Evolutionary conservation across 2,888 invertebrate species (phyloP).

Genomic region (Adela reaumurella): DNA sequence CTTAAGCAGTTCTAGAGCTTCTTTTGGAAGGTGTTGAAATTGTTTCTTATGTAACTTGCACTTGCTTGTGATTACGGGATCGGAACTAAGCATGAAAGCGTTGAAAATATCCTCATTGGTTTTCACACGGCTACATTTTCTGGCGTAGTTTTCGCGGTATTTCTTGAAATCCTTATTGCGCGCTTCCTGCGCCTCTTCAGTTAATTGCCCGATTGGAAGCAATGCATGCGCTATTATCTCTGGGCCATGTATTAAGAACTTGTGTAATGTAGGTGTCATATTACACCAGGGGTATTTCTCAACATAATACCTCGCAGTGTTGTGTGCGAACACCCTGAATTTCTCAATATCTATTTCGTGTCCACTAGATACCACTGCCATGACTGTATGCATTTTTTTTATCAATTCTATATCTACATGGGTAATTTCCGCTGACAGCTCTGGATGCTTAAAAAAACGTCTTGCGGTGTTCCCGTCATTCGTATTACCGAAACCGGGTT

Average conservation of each 20-base stretch:
- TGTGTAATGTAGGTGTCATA: slow-evolving; percentile 3
- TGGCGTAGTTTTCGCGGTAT: slow-evolving; percentile 4
- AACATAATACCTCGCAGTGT: slow-evolving; percentile 2
- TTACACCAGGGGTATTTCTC: slow-evolving; percentile 2
- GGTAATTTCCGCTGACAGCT: too few species aligned
- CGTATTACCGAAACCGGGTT: slow-evolving; percentile 2
- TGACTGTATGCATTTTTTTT: too few species aligned
- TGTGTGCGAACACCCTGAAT: too few species aligned
- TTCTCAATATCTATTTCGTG: too few species aligned
- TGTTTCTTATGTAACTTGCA: too few species aligned
- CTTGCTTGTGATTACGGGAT: slow-evolving; percentile 6
- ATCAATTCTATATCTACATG: too few species aligned
- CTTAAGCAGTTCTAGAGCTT: too few species aligned
- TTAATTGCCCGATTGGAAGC: slow-evolving; percentile 2
- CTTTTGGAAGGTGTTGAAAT: too few species aligned
- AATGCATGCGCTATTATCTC: slow-evolving; percentile 2
- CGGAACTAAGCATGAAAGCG: slow-evolving; percentile 6
- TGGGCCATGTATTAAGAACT: slow-evolving; percentile 1
- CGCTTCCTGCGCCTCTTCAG: slow-evolving; percentile 4
- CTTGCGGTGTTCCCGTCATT: slow-evolving; percentile 4
- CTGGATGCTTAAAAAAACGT: not conserved
- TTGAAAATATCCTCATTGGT: slow-evolving; percentile 8
- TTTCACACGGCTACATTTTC: slow-evolving; percentile 6
- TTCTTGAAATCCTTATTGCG: slow-evolving; percentile 3
- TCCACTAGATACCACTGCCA: too few species aligned